These are phyloP conservation scores for Virgularia gustaviana DNA, from an alignment of 92 coral and sea anemone species.

Conservation along the genomic window DNA sequence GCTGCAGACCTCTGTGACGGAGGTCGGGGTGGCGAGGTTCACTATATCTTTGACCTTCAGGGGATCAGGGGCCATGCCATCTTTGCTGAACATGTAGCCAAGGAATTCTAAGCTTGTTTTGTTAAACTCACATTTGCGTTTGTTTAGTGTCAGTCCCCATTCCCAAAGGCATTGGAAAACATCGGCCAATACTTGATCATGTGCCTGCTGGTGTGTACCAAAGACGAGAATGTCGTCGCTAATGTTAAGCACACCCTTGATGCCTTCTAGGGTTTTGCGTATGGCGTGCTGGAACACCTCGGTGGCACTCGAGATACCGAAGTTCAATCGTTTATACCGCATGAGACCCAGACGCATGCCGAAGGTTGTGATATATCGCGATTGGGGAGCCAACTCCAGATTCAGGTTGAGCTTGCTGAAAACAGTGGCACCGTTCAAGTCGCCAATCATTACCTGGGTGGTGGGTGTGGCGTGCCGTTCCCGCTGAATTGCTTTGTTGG, in stretches of 20 bases:
- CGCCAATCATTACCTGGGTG: slow-evolving; percentile 43
- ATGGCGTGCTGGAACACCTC: slow-evolving; percentile 53
- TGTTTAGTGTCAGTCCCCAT: too few species aligned
- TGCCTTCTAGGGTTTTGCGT: slow-evolving; percentile 40
- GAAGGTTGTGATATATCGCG: too few species aligned
- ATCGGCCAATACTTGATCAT: too few species aligned
- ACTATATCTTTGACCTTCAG: too few species aligned
- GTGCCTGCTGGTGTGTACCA: slow-evolving; percentile 23
- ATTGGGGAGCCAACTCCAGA: slow-evolving; percentile 57
- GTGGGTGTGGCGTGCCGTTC: slow-evolving; percentile 64
- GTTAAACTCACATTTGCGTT: too few species aligned
- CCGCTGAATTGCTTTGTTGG: slow-evolving; percentile 53
- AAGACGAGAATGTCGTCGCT: slow-evolving; percentile 49
- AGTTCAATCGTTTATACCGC: slow-evolving; percentile 49
- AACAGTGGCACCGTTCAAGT: slow-evolving; percentile 51
- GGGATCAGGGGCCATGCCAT: too few species aligned
- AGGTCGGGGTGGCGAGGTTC: too few species aligned
- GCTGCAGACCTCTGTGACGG: too few species aligned
- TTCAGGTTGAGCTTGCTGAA: slow-evolving; percentile 57
- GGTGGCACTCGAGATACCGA: slow-evolving; percentile 52
- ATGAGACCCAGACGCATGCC: slow-evolving; percentile 30
- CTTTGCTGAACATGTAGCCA: too few species aligned
- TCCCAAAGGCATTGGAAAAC: too few species aligned
- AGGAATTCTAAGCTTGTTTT: too few species aligned
- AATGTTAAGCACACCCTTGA: slow-evolving; percentile 38